These are phyloP conservation scores for Cantharis lateralis DNA, from an alignment of 2,888 invertebrate species.

Conservation along the genomic window DNA sequence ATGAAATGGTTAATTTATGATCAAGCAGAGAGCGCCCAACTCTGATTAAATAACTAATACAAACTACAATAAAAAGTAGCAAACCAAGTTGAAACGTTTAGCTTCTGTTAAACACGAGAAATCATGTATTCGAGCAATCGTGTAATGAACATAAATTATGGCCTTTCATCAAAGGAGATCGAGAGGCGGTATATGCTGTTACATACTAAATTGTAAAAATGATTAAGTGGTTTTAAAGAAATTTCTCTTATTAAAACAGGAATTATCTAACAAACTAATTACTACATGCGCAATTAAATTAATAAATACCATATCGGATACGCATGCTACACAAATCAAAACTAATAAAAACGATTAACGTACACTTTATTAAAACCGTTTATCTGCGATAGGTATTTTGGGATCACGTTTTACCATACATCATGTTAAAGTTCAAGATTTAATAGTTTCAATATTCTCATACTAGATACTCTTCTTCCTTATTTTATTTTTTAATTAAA, in stretches of 20 bases:
- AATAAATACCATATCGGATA: neutral
- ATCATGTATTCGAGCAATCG: conserved; percentile 26
- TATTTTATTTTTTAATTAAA: neutral
- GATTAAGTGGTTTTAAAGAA: conserved; percentile 37
- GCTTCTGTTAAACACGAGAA: conserved; percentile 40
- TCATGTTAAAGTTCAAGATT: neutral
- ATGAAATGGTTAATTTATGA: conserved; percentile 54
- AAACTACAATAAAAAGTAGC: conserved; percentile 25
- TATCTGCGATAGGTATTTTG: neutral
- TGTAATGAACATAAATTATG: conserved; percentile 35
- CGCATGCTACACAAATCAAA: neutral
- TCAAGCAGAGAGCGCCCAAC: conserved; percentile 35
- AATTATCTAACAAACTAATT: conserved; percentile 9
- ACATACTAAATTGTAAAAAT: conserved; percentile 39
- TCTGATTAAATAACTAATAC: conserved; percentile 29
- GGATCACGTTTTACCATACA: neutral
- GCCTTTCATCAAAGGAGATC: conserved; percentile 39
- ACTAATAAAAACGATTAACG: conserved; percentile 5
- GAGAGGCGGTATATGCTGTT: conserved; percentile 33
- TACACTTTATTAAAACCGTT: neutral
- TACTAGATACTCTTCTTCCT: too few relatives aligned
- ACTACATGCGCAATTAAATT: conserved; percentile 4
- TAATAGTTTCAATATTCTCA: neutral
- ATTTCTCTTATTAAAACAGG: conserved; percentile 19
- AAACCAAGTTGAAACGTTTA: conserved; percentile 39